Evolutionary conservation across 1,140 invertebrate genomes (phyloP).

Genomic region (Lethocerus indicus): DNA sequence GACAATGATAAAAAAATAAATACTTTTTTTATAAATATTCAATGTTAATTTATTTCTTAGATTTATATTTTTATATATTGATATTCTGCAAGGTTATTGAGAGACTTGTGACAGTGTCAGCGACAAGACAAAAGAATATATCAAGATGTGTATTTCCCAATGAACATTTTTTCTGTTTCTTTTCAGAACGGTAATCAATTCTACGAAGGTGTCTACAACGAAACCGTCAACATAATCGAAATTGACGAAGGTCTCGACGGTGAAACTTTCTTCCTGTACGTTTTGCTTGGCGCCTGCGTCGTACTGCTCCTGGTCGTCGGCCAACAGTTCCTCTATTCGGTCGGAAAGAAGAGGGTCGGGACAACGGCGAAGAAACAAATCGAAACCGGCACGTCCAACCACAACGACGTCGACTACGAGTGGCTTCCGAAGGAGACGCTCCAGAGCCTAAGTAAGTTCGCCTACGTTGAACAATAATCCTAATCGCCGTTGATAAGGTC

Average conservation of each 20-base stretch:
- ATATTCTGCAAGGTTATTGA: no score
- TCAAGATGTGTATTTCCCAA: no score
- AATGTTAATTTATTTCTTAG: no score
- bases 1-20: no score
- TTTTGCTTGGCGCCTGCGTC: constrained; percentile 78
- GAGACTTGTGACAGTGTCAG: no score
- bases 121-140: no score
- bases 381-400: constrained; percentile 70
- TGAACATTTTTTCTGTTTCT: constrained; percentile 11
- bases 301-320: constrained; percentile 76
- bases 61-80: no score
- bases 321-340: constrained; percentile 73
- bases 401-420: constrained; percentile 90
- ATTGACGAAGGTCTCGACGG: constrained; percentile 93
- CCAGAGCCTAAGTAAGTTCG: constrained; percentile 59
- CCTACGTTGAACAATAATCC: neutral
- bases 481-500: neutral
- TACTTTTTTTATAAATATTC: no score
- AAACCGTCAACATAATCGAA: constrained; percentile 94
- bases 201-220: constrained; percentile 91
- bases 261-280: constrained; percentile 95
- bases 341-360: constrained; percentile 39
- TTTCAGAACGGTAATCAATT: constrained; percentile 47
- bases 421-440: constrained; percentile 90
- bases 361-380: constrained; percentile 33